Evolutionary conservation across 2,797 vertebrate genomes (phyloP), one percentile per base, ranked within the genome.

Genomic region (Liasis olivaceus): DNA sequence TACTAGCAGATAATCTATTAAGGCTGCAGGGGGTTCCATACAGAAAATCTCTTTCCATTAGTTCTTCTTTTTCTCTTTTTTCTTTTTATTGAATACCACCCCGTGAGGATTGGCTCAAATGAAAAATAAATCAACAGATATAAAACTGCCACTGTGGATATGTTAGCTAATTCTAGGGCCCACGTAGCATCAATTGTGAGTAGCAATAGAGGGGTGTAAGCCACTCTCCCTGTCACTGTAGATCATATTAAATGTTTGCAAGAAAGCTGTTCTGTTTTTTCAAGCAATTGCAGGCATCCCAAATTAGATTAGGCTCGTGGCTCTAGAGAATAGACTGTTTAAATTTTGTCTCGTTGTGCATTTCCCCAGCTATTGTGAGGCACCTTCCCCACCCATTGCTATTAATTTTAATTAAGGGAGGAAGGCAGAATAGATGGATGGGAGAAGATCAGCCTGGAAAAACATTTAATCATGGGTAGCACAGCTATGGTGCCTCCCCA

Each of bases 1-100:
- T 92, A 77, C 84, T 69, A 66, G 13, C 87, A 77, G 69, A 62
- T 95, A 92, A 93, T 62, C 66, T 94, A 24, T 91, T 93, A 89
- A 54, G 92, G 60, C 59, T 93, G 77, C 63, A 89, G 66, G 89
- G n/a, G 59, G 87, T 85, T 91, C 62, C 15, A 88, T n/a, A 63
- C 15, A 86, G 89, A 56, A 15, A 1, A 90, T 0, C 4, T 3
- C 1, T 90, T 90, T 89, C 59, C 1, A 66, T 94, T 66, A 87
- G 11, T 88, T 90, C 28, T 86, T 84, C n/a, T 93, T 92, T 90
- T 9, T 22, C 26, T 59, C 58, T 59, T 22, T 36, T 11, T 26
- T 22, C 63, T 87, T 91, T 12, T 62, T 87, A 59, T 47, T n/a
- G 63, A 90, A 31, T 64, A 87, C 6, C 51, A 85, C 31, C 36